phyloP scores from a whole-genome alignment of 2,113 vertebrate genomes.

The Engystomops pustulosus region DNA sequence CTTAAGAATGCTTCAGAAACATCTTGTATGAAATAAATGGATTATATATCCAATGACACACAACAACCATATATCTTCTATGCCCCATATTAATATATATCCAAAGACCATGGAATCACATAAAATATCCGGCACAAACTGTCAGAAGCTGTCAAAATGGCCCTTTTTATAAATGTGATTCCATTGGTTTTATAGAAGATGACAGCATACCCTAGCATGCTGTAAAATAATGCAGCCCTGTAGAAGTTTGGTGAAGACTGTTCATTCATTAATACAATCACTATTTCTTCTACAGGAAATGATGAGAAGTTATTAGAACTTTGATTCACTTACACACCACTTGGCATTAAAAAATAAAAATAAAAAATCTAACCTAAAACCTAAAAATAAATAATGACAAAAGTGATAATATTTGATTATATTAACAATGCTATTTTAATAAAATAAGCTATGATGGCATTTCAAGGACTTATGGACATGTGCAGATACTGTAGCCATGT shows the following conservation, averaged over 20 bases:
- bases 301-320: neutral
- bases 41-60: no score
- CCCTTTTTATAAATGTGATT: neutral
- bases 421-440: slow-evolving; percentile 6
- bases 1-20: no score
- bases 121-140: neutral
- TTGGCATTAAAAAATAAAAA: neutral
- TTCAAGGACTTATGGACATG: neutral
- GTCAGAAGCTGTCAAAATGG: neutral
- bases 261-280: neutral
- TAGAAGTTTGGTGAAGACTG: neutral
- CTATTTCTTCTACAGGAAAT: neutral
- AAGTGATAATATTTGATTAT: neutral
- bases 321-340: neutral
- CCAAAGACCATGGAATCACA: neutral
- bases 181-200: neutral
- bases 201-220: neutral
- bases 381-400: slow-evolving; percentile 13
- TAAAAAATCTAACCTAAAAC: neutral
- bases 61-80: neutral
- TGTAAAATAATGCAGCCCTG: neutral
- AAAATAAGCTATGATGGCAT: neutral
- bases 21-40: no score
- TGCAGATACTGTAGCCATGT: no score
- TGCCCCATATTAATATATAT: neutral